Base-by-base conservation (phyloP, 2,797 vertebrate species). In the Fistularia tabacaria region DNA sequence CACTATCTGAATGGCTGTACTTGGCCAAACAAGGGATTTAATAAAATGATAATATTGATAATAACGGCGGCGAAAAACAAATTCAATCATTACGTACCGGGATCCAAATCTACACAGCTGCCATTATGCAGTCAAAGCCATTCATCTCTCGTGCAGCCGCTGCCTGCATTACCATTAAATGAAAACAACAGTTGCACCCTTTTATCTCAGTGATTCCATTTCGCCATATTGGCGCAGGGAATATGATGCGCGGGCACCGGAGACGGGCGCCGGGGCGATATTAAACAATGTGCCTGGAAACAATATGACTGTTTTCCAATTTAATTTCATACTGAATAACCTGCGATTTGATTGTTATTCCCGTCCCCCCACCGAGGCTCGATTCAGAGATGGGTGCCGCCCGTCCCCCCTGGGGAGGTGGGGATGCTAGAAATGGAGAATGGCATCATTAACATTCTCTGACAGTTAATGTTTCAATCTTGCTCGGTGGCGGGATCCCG, bases 291-390 rank as follows among this genome's bases (percentile, higher is more conserved):
- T 59, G 73, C 62, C 67, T 73, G 81, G 80, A 88, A 87, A 87
- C 74, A 73, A 75, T 76, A 70, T 66, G 73, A 75, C 81, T 85
- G 81, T 82, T 88, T 86, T 85, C 79, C 80, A 84, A 83, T 89
- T 90, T 88, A 85, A 88, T 91, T 90, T 89, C 79, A 82, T 83
- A 85, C 80, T 85, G 81, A 90, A 86, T 89, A 89, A 90, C 87
- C 85, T 85, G 86, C 51, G 7, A 75, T 74, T 72, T 85, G 83
- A 84, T 87, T 86, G 73, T 71, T 61, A 81, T 79, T 82, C 66
- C 77, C 56, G 67, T 54, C 67, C 46, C 25, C 59, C 77, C 55
- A 39, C 46, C 36, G 48, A 36, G 62, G 51, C 63, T 64, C 9
- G 12, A 71, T 74, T 76, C 68, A 38, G 78, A 72, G 73, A 53